A percentile compares a stretch with the other conserved stretches of the same genome.
These are phyloP conservation scores for Agapostemon virescens DNA, from an alignment of 2,888 invertebrate species.

Conservation along the genomic window DNA sequence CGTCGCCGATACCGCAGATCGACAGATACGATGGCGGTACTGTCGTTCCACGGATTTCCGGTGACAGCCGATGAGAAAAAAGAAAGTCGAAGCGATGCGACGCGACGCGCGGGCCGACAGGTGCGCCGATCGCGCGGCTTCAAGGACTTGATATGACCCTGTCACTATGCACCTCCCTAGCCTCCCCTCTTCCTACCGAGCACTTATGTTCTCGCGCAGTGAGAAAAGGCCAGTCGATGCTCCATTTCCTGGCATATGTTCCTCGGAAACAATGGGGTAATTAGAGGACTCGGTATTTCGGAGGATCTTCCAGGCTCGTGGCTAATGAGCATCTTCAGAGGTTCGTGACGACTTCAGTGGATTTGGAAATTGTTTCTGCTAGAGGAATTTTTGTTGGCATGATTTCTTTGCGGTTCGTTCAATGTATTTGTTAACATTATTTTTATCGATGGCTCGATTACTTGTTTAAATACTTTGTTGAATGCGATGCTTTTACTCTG, in stretches of 20 bases:
- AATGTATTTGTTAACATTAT: neutral
- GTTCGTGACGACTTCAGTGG: neutral
- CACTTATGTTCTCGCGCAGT: conserved; percentile 50
- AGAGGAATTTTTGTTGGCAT: neutral
- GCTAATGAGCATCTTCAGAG: fast-evolving
- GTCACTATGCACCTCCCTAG: conserved; percentile 50
- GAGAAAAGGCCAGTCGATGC: conserved; percentile 53
- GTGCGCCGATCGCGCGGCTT: conserved; percentile 63
- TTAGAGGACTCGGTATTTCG: neutral
- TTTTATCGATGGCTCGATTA: too few relatives aligned
- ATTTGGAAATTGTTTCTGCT: neutral
- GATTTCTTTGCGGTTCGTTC: neutral
- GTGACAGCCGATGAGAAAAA: conserved; percentile 63
- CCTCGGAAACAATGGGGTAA: neutral
- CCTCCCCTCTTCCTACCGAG: conserved; percentile 20
- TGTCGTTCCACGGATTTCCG: conserved; percentile 68
- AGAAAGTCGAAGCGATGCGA: conserved; percentile 53
- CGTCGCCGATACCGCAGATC: conserved; percentile 74
- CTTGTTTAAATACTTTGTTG: too few relatives aligned
- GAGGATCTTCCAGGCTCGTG: neutral
- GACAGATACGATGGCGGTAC: conserved; percentile 71
- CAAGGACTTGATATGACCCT: conserved; percentile 65
- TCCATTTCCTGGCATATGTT: conserved; percentile 40
- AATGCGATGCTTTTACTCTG: too few relatives aligned
- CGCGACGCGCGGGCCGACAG: conserved; percentile 55